Base-by-base conservation (phyloP, 2,113 vertebrate genomes). In the Saguinus midas region DNA sequence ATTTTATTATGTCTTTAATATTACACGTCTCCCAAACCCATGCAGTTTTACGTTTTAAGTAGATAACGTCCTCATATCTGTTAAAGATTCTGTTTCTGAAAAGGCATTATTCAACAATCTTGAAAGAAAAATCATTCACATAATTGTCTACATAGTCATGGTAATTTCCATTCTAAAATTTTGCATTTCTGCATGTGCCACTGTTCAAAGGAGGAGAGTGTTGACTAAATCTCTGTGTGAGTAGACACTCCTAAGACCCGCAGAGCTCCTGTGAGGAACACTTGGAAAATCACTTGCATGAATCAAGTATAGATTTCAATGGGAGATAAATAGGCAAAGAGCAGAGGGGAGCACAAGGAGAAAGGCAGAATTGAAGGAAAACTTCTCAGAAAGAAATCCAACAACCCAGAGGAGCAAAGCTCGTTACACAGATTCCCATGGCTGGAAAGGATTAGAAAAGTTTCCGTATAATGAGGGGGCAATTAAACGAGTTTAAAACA, bases 401-500 rank as follows among this genome's bases (percentile, higher is more conserved):
- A 21, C 40, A 83, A 55, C 57, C 81, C 57, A 79, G 73, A 94
- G 68, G 52, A 85, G 68, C 29, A n/a, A 7, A 75, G 48, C 43
- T 89, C 13, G 3, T 82, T 82, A 57, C 8, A 37, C 6, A 61
- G 16, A 25, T 50, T 48, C n/a, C 23, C 50, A 37, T 73, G 57
- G 52, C 92, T 80, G 70, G 75, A 66, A 80, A 87, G 32, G 57
- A 90, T 64, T 87, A 66, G 32, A 79, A 93, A 87, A 66, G 58
- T 84, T 96, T 85, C 90, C 81, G 50, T 80, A 87, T 97, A 97
- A 97, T 94, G n/a, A 96, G 68, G 72, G 58, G 58, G 48, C 93
- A 97, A 97, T 98, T 97, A 98, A 95, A 58, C 7, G 35, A 81
- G 66, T 85, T 87, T 85, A 94, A 90, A 68, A 87, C 50, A 88